Conservation (phyloP, 2,888 invertebrate genomes). For the Drosophila meridionalis region DNA sequence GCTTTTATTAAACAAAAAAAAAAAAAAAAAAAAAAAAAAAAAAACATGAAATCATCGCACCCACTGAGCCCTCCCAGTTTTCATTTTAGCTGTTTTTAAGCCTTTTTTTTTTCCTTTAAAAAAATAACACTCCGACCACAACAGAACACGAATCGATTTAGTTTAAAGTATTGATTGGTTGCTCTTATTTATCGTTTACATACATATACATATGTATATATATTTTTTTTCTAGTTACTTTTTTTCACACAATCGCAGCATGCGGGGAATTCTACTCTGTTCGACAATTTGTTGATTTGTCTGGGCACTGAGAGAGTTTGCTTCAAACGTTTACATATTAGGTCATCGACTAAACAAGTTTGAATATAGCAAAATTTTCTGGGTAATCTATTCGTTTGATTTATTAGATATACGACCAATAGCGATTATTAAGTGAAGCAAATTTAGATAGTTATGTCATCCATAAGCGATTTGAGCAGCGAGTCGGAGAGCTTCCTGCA, state of each 20-base stretch:
- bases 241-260: neutral
- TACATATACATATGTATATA: too few relatives aligned
- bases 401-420: neutral
- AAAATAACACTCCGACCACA: too few relatives aligned
- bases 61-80: too few relatives aligned
- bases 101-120: too few relatives aligned
- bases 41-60: too few relatives aligned
- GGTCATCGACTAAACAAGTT: neutral
- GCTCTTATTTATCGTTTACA: too few relatives aligned
- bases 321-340: neutral
- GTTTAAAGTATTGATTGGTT: too few relatives aligned
- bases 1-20: too few relatives aligned
- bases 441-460: neutral
- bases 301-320: neutral
- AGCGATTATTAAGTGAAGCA: neutral
- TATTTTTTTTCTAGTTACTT: neutral
- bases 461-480: neutral
- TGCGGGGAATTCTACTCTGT: accelerated
- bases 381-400: neutral
- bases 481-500: neutral
- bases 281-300: neutral
- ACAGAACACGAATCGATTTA: too few relatives aligned
- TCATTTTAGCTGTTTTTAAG: too few relatives aligned
- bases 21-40: too few relatives aligned
- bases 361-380: neutral